Evolutionary conservation across 2,113 vertebrate genomes (phyloP).

Genomic region (Caloenas nicobarica): DNA sequence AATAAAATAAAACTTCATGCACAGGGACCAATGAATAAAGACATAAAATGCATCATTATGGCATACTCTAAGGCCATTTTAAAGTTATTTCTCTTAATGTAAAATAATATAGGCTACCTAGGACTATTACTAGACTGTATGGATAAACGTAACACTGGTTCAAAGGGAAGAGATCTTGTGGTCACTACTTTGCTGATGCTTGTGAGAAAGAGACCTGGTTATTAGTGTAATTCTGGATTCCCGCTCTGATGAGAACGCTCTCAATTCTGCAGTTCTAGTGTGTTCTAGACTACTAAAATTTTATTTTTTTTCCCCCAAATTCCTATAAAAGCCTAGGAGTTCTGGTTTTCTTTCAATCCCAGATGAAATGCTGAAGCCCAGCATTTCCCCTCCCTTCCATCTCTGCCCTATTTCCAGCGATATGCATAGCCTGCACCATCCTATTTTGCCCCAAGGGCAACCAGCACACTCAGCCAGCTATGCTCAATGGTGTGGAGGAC

Average conservation of each 20-base stretch:
- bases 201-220: not conserved
- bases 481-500: not conserved
- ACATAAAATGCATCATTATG: conserved; percentile 20
- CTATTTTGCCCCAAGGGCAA: not conserved
- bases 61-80: not conserved
- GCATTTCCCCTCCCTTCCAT: not conserved
- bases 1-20: not conserved
- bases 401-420: not conserved
- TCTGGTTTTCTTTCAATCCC: not conserved
- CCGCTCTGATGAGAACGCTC: not conserved
- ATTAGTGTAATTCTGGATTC: not conserved
- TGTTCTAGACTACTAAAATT: not conserved
- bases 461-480: not conserved
- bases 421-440: rapidly evolving
- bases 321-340: not conserved
- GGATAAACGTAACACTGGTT: not conserved
- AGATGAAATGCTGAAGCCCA: not conserved
- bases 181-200: not conserved
- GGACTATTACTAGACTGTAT: not conserved
- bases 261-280: not conserved
- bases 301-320: rapidly evolving
- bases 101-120: conserved; percentile 14
- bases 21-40: conserved; percentile 7
- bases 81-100: not conserved
- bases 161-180: not conserved